Evolutionary conservation across 2,113 vertebrate species (phyloP), one percentile per base, ranked within the genome.

Genomic region (Syngnathus typhle): DNA sequence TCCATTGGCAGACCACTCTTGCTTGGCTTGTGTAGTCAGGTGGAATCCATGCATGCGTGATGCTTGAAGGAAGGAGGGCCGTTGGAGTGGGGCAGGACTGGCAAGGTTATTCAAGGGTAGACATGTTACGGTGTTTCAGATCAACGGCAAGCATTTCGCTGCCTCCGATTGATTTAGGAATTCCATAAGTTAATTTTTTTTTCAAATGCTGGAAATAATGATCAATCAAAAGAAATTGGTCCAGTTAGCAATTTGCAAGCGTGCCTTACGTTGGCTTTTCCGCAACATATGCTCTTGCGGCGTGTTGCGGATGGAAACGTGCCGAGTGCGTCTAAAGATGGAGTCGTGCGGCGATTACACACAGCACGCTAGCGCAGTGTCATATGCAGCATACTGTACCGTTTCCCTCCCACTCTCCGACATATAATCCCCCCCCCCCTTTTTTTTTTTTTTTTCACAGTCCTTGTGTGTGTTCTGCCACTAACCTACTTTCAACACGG

Each of bases 401-500:
- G 56, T 65, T 71, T 75, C 47, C 65, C 63, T 56, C 74, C 70
- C 77, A 58, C 61, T 72, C 63, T 38, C 41, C 38, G 44, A 10
- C 68, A 61, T 56, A 64, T 37, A 16, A 21, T 7, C 46, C 60
- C 71, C 65, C 68, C 64, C 36, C 41, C 10, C 41, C 5, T 11
- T 2, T 11, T 2, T 10, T 10, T 11, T 11, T 11, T 11, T 5
- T 43, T 37, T 43, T 68, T 13, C 55, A 41, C 54, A 16, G 51
- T 54, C 39, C 32, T 37, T 68, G 16, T 54, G 58, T 66, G 61
- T 60, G 54, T 60, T 64, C 69, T 70, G 71, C 73, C 65, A 54
- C 71, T 85, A 84, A 86, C 84, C 86, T 78, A 85, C 71, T 88
- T 88, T 84, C 51, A 1, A 59, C 64, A 32, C 63, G 51, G 61